Percentiles rank a stretch among this genome's conserved stretches.
These are phyloP conservation scores for Silurus asotus DNA, from an alignment of 2,113 vertebrate genomes.

Conservation along the genomic window DNA sequence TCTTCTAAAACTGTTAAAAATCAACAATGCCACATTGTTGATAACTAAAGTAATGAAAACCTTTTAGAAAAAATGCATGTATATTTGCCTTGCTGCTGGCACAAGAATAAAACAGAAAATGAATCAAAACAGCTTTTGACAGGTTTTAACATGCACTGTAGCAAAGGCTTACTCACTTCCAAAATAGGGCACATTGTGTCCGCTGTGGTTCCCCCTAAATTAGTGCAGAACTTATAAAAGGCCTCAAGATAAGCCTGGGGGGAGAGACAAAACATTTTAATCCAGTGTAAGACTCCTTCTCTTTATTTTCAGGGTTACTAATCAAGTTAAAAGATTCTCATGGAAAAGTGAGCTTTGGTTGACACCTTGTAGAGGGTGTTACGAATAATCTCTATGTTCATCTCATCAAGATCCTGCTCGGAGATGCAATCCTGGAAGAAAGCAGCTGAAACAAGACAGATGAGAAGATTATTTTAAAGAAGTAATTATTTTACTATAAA, in stretches of 20 bases:
- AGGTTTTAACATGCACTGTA: background rate
- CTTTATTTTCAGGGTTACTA: background rate
- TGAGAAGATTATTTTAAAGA: background rate
- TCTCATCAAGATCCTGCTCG: constrained; percentile 97
- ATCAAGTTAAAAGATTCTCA: background rate
- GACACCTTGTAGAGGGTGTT: constrained; percentile 96
- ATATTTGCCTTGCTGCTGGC: background rate
- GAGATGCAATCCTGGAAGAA: constrained; percentile 99
- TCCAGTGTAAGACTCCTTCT: background rate
- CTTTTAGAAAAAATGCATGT: background rate
- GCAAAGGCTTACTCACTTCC: constrained; percentile 75
- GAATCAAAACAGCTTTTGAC: background rate
- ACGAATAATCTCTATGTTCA: constrained; percentile 99
- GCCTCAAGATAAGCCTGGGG: constrained; percentile 91
- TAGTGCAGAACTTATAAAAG: constrained; percentile 96
- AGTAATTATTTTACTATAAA: background rate
- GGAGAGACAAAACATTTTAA: background rate
- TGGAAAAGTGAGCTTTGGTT: background rate
- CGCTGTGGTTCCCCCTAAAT: constrained; percentile 91
- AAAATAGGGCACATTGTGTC: constrained; percentile 98
- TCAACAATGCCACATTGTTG: background rate
- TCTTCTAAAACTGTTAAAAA: background rate
- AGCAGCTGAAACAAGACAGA: constrained; percentile 76
- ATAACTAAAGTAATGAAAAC: background rate
- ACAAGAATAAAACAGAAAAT: background rate